Conservation (phyloP, 2,113 vertebrate genomes). For the Sorex araneus region DNA sequence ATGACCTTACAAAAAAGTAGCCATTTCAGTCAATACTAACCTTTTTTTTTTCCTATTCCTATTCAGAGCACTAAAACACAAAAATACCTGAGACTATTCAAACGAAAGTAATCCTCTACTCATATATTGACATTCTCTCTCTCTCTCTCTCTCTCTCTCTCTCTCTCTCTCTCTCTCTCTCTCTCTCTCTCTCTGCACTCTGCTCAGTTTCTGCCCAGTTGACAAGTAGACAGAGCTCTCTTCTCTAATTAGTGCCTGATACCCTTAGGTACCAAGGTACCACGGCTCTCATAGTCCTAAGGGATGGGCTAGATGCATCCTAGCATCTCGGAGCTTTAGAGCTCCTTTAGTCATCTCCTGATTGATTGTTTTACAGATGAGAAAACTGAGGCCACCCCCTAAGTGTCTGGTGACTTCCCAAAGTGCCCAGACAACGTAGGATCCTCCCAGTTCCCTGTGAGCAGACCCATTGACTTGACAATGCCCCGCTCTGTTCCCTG, state of each 20-base stretch:
- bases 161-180: conserved; percentile 63
- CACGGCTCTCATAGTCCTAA: conserved; percentile 40
- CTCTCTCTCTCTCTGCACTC: conserved; percentile 66
- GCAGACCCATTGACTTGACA: not conserved
- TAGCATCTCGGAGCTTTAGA: conserved; percentile 17
- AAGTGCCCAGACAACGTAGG: conserved; percentile 43
- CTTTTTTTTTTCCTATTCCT: conserved; percentile 68
- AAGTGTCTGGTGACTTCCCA: conserved; percentile 73
- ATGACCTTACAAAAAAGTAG: conserved; percentile 70
- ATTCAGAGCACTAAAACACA: conserved; percentile 79
- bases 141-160: conserved; percentile 63
- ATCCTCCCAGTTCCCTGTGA: not conserved
- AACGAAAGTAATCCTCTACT: conserved; percentile 72
- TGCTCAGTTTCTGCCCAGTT: conserved; percentile 71
- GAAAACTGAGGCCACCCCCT: conserved; percentile 83
- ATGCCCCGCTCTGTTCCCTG: rapidly evolving
- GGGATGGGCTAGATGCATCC: conserved; percentile 9
- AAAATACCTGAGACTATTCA: conserved; percentile 53
- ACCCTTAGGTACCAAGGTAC: not conserved
- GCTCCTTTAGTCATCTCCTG: conserved; percentile 55
- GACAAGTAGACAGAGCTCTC: conserved; percentile 36
- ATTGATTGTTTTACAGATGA: conserved; percentile 83
- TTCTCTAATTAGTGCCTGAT: conserved; percentile 60
- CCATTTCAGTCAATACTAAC: conserved; percentile 82
- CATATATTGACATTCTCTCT: conserved; percentile 76